phyloP scores from a whole-genome alignment of 1,140 invertebrate species.

The Temnothorax longispinosus region DNA sequence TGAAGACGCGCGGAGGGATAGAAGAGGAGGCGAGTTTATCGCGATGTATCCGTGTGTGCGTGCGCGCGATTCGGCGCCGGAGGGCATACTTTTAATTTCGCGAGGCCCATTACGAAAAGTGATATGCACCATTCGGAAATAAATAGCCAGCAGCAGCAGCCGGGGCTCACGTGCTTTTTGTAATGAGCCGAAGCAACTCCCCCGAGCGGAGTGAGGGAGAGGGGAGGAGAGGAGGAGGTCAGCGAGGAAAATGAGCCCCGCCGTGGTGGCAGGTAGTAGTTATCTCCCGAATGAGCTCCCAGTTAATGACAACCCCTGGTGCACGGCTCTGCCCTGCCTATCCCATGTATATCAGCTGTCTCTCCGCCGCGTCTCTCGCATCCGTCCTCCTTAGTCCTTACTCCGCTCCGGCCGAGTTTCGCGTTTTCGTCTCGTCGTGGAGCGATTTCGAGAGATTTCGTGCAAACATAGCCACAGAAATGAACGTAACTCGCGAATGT shows the following conservation, averaged over 20 bases:
- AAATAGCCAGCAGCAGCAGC: constrained; percentile 74
- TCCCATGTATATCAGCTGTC: constrained; percentile 73
- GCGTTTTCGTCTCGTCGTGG: neutral
- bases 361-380: constrained; percentile 60
- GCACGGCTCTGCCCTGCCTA: constrained; percentile 72
- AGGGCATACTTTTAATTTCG: constrained; percentile 76
- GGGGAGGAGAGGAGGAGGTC: constrained; percentile 51
- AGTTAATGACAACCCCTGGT: constrained; percentile 85
- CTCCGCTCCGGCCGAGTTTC: constrained; percentile 22
- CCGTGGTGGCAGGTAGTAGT: constrained; percentile 85
- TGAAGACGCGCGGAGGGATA: constrained; percentile 1
- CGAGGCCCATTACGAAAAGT: constrained; percentile 75
- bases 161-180: constrained; percentile 79
- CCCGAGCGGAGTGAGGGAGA: constrained; percentile 56
- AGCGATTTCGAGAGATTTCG: constrained; percentile 41
- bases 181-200: constrained; percentile 76
- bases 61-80: constrained; percentile 72
- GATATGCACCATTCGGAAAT: constrained; percentile 77
- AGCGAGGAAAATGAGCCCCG: constrained; percentile 83
- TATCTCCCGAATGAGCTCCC: constrained; percentile 84
- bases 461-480: neutral
- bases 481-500: neutral
- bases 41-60: constrained; percentile 61
- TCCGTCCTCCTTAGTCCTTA: neutral
- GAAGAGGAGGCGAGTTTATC: constrained; percentile 49